A percentile compares a stretch with the other conserved stretches of the same genome.
Evolutionary conservation across 2,888 invertebrate genomes (phyloP).

Genomic region (Tanaodytes sp.): DNA sequence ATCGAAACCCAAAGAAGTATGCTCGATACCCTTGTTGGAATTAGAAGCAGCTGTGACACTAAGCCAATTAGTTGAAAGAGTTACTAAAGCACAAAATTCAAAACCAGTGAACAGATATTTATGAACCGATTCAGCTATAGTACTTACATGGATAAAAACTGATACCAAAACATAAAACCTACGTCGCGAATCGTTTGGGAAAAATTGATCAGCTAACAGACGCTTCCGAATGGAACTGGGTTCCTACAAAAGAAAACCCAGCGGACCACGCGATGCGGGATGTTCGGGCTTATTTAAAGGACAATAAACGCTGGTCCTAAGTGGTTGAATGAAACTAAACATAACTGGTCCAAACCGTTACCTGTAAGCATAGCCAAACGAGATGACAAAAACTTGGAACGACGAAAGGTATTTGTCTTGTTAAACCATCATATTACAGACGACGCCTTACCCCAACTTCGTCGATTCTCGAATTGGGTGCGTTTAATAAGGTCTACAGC

Average conservation of each 20-base stretch:
- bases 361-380: too few species aligned
- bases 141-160: slow-evolving; percentile 50
- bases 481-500: neutral
- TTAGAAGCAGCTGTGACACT: slow-evolving; percentile 43
- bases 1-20: too few species aligned
- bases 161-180: slow-evolving; percentile 24
- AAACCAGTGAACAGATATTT: slow-evolving; percentile 2
- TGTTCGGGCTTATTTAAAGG: neutral
- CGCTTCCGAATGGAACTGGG: neutral
- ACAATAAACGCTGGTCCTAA: slow-evolving; percentile 1
- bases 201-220: slow-evolving; percentile 2
- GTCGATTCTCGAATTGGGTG: neutral
- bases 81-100: slow-evolving; percentile 22
- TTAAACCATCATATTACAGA: neutral
- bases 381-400: neutral
- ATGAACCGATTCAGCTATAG: slow-evolving; percentile 53
- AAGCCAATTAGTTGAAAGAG: slow-evolving; percentile 21
- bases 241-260: slow-evolving; percentile 1
- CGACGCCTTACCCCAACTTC: neutral
- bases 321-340: neutral
- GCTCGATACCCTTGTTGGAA: slow-evolving; percentile 40
- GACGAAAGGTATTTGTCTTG: neutral
- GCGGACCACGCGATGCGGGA: slow-evolving; percentile 10
- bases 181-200: slow-evolving; percentile 6
- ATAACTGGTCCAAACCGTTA: neutral